These are phyloP conservation scores for Heliconius ismenius DNA, from an alignment of 2,888 invertebrate species.

Conservation along the genomic window DNA sequence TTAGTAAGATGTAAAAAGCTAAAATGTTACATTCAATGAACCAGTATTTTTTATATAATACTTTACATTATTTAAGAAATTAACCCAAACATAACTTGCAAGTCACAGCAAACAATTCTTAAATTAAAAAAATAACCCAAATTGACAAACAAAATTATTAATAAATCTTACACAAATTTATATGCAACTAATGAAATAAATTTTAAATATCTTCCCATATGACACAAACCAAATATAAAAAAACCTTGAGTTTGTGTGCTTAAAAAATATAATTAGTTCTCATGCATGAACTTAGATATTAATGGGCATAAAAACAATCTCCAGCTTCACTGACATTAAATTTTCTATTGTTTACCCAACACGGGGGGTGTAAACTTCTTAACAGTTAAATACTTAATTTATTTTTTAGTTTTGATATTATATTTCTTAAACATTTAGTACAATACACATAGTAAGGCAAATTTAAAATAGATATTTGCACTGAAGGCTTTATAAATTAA, in stretches of 20 bases:
- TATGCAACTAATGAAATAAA: not conserved
- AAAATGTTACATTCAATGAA: not conserved
- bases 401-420: constrained; percentile 25
- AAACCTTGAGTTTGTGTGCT: not conserved
- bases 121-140: constrained; percentile 2
- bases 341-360: constrained; percentile 17
- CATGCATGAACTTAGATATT: not conserved
- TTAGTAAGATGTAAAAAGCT: not conserved
- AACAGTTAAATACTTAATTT: constrained; percentile 32
- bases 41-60: not conserved
- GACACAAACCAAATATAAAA: constrained; percentile 1
- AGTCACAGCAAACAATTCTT: constrained; percentile 3
- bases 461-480: constrained; percentile 34
- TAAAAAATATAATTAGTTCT: constrained; percentile 10
- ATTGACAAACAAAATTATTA: constrained; percentile 15
- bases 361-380: constrained; percentile 10
- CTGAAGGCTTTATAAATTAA: constrained; percentile 23
- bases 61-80: not conserved
- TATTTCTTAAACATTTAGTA: constrained; percentile 25
- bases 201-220: constrained; percentile 1
- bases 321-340: constrained; percentile 4
- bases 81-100: constrained; percentile 8
- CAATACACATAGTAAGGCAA: constrained; percentile 36
- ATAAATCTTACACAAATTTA: constrained; percentile 16
- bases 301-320: constrained; percentile 11